phyloP scores from a whole-genome alignment of 2,888 invertebrate species.

The Caenorhabditis sp. region DNA sequence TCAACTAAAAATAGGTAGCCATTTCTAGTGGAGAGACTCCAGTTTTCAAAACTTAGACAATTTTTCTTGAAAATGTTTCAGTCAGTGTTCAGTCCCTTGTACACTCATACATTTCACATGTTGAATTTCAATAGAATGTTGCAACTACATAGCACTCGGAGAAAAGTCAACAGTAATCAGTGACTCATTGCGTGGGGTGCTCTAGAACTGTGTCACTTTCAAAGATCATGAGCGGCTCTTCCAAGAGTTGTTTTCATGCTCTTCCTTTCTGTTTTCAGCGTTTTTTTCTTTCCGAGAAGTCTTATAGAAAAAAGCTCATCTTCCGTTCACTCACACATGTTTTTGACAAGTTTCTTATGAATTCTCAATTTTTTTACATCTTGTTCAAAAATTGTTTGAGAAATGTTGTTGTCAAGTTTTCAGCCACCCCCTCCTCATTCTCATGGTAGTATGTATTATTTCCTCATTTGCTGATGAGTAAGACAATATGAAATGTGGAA shows the following conservation, averaged over 20 bases:
- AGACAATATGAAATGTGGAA: neutral
- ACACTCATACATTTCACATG: neutral
- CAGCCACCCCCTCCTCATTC: no score
- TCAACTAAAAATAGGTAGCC: no score
- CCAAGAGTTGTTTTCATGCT: neutral
- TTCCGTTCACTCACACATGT: no score
- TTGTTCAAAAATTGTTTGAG: neutral
- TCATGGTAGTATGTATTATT: neutral
- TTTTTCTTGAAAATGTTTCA: constrained; percentile 4
- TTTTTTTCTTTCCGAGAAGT: no score
- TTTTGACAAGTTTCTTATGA: constrained; percentile 1
- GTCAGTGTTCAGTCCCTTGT: neutral
- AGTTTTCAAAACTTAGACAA: no score
- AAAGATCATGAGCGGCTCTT: constrained; percentile 13
- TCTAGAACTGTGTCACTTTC: constrained; percentile 21
- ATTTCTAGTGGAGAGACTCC: no score
- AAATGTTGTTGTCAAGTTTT: no score
- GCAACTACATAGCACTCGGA: neutral
- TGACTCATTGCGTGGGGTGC: constrained; percentile 54
- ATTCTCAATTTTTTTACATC: neutral
- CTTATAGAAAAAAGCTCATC: no score
- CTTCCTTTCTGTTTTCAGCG: neutral
- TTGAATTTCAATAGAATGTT: neutral
- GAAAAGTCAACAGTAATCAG: constrained; percentile 31
- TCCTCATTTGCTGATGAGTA: neutral